Evolutionary conservation across 2,113 vertebrate species (phyloP).

Genomic region (Tupaia chinensis): DNA sequence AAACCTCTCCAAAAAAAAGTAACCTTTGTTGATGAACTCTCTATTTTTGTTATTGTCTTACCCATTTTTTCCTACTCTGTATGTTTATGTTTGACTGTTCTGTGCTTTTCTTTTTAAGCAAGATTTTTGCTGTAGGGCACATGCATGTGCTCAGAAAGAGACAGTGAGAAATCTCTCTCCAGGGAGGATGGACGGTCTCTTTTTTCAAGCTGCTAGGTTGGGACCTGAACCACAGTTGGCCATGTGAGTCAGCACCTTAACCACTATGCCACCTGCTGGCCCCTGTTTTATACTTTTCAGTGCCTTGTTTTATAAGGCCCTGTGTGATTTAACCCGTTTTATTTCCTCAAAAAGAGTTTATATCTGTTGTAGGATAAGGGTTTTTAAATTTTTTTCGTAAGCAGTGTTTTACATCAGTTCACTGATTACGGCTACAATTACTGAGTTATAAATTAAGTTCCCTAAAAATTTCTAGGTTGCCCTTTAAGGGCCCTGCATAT

Average conservation of each 20-base stretch:
- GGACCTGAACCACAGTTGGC: too few species aligned
- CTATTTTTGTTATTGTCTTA: not conserved
- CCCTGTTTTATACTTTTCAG: not conserved
- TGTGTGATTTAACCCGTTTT: not conserved
- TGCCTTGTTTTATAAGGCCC: not conserved
- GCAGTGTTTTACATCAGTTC: not conserved
- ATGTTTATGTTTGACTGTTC: not conserved
- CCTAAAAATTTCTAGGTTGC: not conserved
- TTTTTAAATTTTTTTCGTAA: constrained; percentile 12
- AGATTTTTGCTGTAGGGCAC: too few species aligned
- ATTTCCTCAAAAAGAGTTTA: not conserved
- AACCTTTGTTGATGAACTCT: not conserved
- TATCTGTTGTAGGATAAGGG: not conserved
- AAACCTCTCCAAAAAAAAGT: too few species aligned
- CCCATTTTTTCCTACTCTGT: not conserved
- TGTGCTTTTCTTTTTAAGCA: too few species aligned
- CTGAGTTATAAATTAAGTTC: constrained; percentile 5
- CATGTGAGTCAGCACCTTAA: too few species aligned
- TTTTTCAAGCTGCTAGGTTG: too few species aligned
- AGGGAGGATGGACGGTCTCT: too few species aligned
- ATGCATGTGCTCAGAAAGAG: too few species aligned
- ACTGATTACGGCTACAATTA: not conserved
- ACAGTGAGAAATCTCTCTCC: too few species aligned
- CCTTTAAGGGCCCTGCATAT: not conserved
- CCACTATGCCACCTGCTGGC: too few species aligned